These are phyloP conservation scores for Varanus komodoensis DNA, from an alignment of 2,113 vertebrate species.

Conservation along the genomic window DNA sequence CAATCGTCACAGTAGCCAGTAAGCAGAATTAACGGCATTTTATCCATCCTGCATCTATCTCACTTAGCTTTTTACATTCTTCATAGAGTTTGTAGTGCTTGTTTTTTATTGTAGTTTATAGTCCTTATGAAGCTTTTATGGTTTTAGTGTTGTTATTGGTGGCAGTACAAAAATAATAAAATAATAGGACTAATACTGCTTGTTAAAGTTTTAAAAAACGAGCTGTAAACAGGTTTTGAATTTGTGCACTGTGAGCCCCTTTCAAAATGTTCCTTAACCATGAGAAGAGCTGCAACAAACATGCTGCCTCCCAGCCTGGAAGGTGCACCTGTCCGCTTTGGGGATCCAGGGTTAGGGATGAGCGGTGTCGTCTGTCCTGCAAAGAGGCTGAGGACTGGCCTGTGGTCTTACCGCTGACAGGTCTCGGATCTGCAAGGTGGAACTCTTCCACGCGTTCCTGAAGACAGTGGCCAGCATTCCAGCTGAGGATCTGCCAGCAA, in stretches of 20 bases:
- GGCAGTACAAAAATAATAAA: too few species aligned
- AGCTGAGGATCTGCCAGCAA: conserved; percentile 79
- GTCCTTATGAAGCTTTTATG: too few species aligned
- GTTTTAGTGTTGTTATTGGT: too few species aligned
- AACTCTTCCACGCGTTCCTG: conserved; percentile 89
- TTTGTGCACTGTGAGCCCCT: not conserved
- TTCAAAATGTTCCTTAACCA: not conserved
- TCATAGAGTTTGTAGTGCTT: too few species aligned
- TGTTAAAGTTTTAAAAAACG: not conserved
- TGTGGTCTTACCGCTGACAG: conserved; percentile 70
- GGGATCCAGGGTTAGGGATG: not conserved
- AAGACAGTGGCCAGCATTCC: conserved; percentile 81
- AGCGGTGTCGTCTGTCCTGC: not conserved
- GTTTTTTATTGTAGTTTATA: too few species aligned
- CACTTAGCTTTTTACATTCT: too few species aligned
- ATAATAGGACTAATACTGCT: not conserved
- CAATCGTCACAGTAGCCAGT: too few species aligned
- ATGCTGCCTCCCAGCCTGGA: not conserved
- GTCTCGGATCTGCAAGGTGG: conserved; percentile 91
- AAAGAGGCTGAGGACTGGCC: not conserved
- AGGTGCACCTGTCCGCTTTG: not conserved
- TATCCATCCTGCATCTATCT: too few species aligned
- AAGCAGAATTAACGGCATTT: too few species aligned
- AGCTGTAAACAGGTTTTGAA: not conserved
- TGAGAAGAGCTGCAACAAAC: not conserved